Evolutionary conservation across 2,113 vertebrate genomes (phyloP), one percentile per base, ranked within the genome.

Genomic region (Aplodontia rufa): DNA sequence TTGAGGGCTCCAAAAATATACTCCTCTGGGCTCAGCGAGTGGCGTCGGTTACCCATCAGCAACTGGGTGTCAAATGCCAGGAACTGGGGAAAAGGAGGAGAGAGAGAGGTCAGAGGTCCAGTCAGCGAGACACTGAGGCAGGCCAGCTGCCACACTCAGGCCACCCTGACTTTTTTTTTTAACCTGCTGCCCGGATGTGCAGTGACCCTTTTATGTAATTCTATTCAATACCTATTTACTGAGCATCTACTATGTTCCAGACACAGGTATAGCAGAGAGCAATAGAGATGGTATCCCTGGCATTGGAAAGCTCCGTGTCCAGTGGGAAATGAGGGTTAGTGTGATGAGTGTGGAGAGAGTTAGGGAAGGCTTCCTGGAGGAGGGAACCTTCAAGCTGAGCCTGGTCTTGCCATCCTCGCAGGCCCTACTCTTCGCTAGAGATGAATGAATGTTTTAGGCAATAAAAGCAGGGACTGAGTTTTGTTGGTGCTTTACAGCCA

Each of bases 1-100:
- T 98, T 99, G 98, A 99, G 99, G n/a, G 99, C 99, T 92, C 99
- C 99, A 11, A 99, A 99, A 97, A 99, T 98, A 88, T 99, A 99
- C 93, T 99, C 99, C 95, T 99, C 99, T 0, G 99, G 99, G 96
- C 98, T 99, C 95, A 99, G 98, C 0, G 98, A 97, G 96, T 99
- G 99, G 1, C 98, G 98, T 51, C 99, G 99, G 91, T 98, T 99
- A 26, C 99, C 99, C 98, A 99, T 99, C 97, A 99, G 97, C 76
- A 99, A 98, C 98, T 99, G 99, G 2, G 99, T 99, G 97, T 99
- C 99, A 53, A 99, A 99, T 7, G 99, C 99, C 98, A 99, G 98
- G 98, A 99, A 99, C 99, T 99, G 96, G 5, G 76, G 62, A 3
- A 84, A 74, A 79, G 68, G 95, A 96, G 28, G 51, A n/a, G 83